These are phyloP conservation scores for Agrochola lota DNA, from an alignment of 2,888 invertebrate genomes.

Conservation along the genomic window DNA sequence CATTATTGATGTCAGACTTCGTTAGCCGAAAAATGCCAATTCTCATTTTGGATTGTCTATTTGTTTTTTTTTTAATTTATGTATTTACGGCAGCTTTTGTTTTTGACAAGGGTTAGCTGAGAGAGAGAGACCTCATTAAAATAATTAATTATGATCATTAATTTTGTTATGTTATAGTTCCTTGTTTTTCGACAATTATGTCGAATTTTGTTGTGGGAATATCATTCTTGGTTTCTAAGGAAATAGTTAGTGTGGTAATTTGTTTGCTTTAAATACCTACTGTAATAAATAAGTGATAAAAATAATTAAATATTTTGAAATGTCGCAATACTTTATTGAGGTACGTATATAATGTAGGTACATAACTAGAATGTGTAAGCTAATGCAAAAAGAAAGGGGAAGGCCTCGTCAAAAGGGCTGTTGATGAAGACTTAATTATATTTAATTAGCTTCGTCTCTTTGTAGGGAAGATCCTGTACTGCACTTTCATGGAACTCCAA, in stretches of 20 bases:
- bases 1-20: slow-evolving; percentile 20
- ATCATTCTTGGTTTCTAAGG: background rate
- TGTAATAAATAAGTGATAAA: background rate
- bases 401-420: background rate
- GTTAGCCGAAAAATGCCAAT: slow-evolving; percentile 32
- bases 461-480: background rate
- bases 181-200: background rate
- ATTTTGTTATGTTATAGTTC: slow-evolving; percentile 18
- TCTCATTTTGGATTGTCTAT: slow-evolving; percentile 28
- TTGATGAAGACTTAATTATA: background rate
- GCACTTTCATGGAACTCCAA: slow-evolving; percentile 7
- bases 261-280: background rate
- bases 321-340: background rate
- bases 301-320: background rate
- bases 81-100: slow-evolving; percentile 24
- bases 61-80: slow-evolving; percentile 7
- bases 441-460: slow-evolving; percentile 3
- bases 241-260: no score
- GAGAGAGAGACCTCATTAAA: slow-evolving; percentile 36
- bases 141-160: slow-evolving; percentile 28
- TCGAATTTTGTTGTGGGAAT: background rate
- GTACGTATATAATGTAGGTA: background rate
- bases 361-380: background rate
- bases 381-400: background rate
- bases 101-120: slow-evolving; percentile 41